Evolutionary conservation across 1,140 invertebrate genomes (phyloP).

Genomic region (Pemphigus obesinymphae): DNA sequence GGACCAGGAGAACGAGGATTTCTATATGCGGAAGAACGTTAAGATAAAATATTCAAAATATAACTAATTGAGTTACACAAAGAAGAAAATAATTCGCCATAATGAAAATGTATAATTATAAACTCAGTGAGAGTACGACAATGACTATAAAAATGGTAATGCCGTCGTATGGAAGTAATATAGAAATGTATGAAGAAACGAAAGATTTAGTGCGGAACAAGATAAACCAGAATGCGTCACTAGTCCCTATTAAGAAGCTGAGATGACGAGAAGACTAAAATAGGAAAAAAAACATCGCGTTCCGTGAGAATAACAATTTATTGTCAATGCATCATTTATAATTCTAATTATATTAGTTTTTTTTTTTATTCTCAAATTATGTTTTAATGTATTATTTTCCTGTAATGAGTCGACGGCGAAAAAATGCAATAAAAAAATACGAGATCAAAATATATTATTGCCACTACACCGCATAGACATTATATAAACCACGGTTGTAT

Average conservation of each 20-base stretch:
- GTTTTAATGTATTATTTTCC: not conserved
- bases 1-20: too few species aligned
- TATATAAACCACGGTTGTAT: too few species aligned
- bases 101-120: too few species aligned
- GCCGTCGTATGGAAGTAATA: not conserved
- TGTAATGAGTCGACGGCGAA: not conserved
- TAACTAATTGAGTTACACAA: too few species aligned
- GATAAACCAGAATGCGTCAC: not conserved
- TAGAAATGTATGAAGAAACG: not conserved
- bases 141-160: conserved; percentile 9
- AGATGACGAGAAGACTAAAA: not conserved
- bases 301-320: conserved; percentile 6
- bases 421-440: not conserved
- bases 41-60: too few species aligned
- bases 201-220: conserved; percentile 12
- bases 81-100: too few species aligned
- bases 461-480: too few species aligned
- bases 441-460: not conserved
- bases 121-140: too few species aligned
- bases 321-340: conserved; percentile 13
- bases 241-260: not conserved
- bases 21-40: too few species aligned
- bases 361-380: not conserved
- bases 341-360: conserved; percentile 7
- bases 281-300: not conserved